Percentiles rank a stretch among this genome's conserved stretches.
These are phyloP conservation scores for Poeciliopsis retropinna DNA, from an alignment of 2,113 vertebrate species.

Conservation along the genomic window DNA sequence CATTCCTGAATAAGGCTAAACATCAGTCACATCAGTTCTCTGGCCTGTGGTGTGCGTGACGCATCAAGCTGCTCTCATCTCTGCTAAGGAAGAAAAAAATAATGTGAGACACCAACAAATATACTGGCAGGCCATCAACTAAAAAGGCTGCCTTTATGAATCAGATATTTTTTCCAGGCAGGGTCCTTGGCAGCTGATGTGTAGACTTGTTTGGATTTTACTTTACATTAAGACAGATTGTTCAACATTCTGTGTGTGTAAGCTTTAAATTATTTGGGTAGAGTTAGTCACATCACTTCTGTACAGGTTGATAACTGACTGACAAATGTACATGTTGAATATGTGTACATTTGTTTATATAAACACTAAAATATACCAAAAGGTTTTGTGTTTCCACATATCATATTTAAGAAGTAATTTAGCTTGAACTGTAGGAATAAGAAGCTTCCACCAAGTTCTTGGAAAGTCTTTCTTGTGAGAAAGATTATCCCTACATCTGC, in stretches of 20 bases:
- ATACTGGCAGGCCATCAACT: conserved; percentile 4
- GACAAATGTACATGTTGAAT: no score
- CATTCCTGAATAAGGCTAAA: conserved; percentile 6
- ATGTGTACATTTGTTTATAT: neutral
- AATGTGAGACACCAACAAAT: conserved; percentile 8
- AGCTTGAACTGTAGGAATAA: neutral
- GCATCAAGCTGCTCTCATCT: conserved; percentile 17
- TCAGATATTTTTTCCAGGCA: neutral
- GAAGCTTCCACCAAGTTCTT: conserved; percentile 37
- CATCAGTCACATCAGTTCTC: conserved; percentile 24
- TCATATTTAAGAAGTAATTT: neutral
- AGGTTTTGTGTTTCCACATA: neutral
- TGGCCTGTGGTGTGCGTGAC: conserved; percentile 8
- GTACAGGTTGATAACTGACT: neutral
- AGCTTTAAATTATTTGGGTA: conserved; percentile 1
- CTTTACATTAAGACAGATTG: neutral
- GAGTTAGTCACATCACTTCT: neutral
- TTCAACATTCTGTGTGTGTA: neutral
- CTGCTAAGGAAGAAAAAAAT: conserved; percentile 5
- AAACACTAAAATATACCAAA: neutral
- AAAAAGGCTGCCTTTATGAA: conserved; percentile 10
- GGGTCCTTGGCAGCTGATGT: neutral
- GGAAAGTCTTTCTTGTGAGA: conserved; percentile 40
- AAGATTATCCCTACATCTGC: conserved; percentile 48
- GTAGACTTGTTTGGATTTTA: conserved; percentile 5